A percentile compares a stretch with the other conserved stretches of the same genome.
Evolutionary conservation across 2,797 vertebrate genomes (phyloP).

Genomic region (Xerus rutilus): DNA sequence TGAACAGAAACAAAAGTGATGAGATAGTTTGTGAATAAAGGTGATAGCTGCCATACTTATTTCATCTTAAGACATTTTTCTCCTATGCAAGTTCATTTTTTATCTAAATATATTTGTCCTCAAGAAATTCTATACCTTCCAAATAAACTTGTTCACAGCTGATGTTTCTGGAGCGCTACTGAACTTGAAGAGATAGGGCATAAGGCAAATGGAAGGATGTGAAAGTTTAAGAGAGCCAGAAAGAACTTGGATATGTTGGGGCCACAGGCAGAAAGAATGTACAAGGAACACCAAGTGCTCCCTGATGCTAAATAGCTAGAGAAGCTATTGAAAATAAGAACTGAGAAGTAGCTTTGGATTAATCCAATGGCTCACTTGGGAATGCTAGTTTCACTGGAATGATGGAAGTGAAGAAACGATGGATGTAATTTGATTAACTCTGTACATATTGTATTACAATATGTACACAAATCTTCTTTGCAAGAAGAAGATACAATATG

Average conservation of each 20-base stretch:
- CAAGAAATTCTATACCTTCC: background rate
- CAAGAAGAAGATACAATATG: no score
- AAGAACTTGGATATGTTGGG: background rate
- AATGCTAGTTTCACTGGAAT: background rate
- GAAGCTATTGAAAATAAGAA: background rate
- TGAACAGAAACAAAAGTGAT: background rate
- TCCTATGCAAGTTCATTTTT: background rate
- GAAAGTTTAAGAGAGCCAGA: background rate
- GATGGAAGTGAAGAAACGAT: background rate
- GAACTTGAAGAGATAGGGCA: background rate
- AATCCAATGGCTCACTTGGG: background rate
- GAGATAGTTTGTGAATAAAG: background rate
- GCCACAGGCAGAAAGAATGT: background rate
- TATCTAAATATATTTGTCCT: background rate
- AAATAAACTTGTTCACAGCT: background rate
- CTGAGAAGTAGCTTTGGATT: background rate
- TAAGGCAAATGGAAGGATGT: background rate
- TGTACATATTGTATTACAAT: no score
- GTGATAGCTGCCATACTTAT: background rate
- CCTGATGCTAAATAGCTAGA: background rate
- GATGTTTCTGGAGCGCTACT: background rate
- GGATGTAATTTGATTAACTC: background rate
- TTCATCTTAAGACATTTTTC: background rate
- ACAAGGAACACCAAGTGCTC: background rate
- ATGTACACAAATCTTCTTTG: no score